Evolutionary conservation across 2,113 vertebrate genomes (phyloP), one percentile per base, ranked within the genome.

Genomic region (Gallinago paraguaiae): DNA sequence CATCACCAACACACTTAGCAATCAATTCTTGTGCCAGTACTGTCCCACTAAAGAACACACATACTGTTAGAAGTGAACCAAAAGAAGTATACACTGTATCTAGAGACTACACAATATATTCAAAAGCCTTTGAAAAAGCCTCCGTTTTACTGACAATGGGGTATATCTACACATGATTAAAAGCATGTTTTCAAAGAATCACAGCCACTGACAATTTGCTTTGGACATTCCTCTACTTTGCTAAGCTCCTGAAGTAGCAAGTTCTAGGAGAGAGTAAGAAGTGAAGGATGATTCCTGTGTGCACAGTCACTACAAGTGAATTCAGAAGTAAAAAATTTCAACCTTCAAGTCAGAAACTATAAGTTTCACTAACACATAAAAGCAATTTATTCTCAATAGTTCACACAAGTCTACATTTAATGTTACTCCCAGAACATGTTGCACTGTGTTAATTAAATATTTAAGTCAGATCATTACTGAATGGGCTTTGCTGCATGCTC

Each of bases 81-180:
- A 61, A 18, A 65, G 30, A 54, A 90, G 7, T 11, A 69, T 33
- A 65, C 1, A 5, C 1, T 51, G 0, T 31, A 13, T 43, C 20
- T 46, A 37, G 30, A 86, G 80, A 48, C 2, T 11, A 9, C 0
- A 0, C 13, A 70, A 65, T 48, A 25, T 13, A 46, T 92, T 65
- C 33, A 57, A 60, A 86, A 80, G 14, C 0, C 4, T 70, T 83
- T 56, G 30, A 80, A 90, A 77, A 56, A 33, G 6, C 15, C 11
- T n/a, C 37, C 56, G 23, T 60, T 63, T 78, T 83, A 72, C 35
- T 68, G 54, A 63, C 74, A 63, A 51, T 31, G 1, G 1, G 25
- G 7, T 19, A 70, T 30, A 54, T 1, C 15, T 53, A n/a, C 0
- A 0, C 13, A 41, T 43, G 45, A 74, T 15, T 46, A 37, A 69